Evolutionary conservation across 2,797 vertebrate species (phyloP).

Genomic region (Sarcoramphus papa): DNA sequence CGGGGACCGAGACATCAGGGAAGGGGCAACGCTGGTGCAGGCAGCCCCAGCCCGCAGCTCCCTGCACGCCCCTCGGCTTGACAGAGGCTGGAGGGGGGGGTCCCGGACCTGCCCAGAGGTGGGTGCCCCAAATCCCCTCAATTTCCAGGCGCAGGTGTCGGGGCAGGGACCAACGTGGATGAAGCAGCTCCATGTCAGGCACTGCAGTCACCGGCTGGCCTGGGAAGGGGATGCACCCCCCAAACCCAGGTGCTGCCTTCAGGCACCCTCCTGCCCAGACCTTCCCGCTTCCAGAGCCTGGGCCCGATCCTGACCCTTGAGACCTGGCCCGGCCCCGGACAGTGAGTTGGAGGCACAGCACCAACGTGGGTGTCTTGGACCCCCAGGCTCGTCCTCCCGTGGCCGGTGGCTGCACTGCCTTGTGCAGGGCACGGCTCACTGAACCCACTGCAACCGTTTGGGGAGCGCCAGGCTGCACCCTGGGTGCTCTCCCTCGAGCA

Average conservation of each 20-base stretch:
- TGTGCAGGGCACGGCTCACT: neutral
- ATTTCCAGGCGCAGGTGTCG: fast-evolving
- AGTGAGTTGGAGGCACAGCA: fast-evolving
- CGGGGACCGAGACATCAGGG: fast-evolving
- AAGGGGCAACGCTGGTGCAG: fast-evolving
- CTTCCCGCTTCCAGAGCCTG: neutral
- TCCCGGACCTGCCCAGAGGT: fast-evolving
- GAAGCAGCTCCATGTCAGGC: neutral
- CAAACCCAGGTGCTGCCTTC: neutral
- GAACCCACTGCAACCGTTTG: fast-evolving
- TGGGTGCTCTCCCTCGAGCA: fast-evolving
- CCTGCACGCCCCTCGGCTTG: fast-evolving
- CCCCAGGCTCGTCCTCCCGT: fast-evolving
- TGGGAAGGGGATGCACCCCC: neutral
- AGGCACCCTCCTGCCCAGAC: neutral
- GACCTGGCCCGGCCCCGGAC: fast-evolving
- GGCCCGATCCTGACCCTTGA: neutral
- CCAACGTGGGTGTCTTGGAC: fast-evolving
- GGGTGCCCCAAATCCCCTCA: neutral
- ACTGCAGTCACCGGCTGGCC: fast-evolving
- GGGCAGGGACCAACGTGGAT: fast-evolving
- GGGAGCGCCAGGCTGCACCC: neutral
- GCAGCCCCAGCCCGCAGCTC: neutral
- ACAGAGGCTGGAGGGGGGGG: neutral
- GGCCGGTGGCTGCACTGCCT: fast-evolving